Percentiles rank a stretch among this genome's conserved stretches.
Evolutionary conservation across 2,888 invertebrate species (phyloP).

Genomic region (Lymantria monacha): DNA sequence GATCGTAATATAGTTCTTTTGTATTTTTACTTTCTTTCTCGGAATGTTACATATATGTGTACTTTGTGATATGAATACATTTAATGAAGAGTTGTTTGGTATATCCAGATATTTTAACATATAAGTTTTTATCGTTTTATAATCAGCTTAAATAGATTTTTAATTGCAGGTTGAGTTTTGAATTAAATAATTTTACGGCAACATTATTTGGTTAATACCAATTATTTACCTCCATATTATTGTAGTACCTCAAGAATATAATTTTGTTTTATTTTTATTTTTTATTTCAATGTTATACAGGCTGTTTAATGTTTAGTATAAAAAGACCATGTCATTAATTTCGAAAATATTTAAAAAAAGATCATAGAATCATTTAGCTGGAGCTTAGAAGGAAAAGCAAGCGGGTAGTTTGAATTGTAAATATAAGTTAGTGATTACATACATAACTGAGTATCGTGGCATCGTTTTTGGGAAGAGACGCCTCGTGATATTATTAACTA

Average conservation of each 20-base stretch:
- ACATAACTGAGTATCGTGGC: slow-evolving; percentile 70
- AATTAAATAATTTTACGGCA: slow-evolving; percentile 31
- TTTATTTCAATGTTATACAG: slow-evolving; percentile 71
- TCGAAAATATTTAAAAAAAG: slow-evolving; percentile 36
- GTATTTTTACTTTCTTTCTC: slow-evolving; percentile 57
- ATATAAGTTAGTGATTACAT: slow-evolving; percentile 70
- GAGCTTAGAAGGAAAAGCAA: slow-evolving; percentile 69
- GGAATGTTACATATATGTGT: slow-evolving; percentile 51
- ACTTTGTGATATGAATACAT: slow-evolving; percentile 76
- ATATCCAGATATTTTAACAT: slow-evolving; percentile 51
- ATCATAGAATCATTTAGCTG: slow-evolving; percentile 52
- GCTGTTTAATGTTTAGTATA: slow-evolving; percentile 43
- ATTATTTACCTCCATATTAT: slow-evolving; percentile 63
- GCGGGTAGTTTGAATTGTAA: slow-evolving; percentile 80
- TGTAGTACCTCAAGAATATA: slow-evolving; percentile 76
- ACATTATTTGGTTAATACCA: slow-evolving; percentile 41
- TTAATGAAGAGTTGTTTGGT: slow-evolving; percentile 56
- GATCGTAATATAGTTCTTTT: slow-evolving; percentile 51
- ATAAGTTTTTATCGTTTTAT: slow-evolving; percentile 55
- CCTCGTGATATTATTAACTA: slow-evolving; percentile 82
- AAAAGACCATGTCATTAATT: slow-evolving; percentile 35
- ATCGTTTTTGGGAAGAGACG: slow-evolving; percentile 66
- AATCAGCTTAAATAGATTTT: slow-evolving; percentile 35
- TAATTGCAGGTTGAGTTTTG: slow-evolving; percentile 39
- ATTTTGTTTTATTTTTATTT: slow-evolving; percentile 72